Base-by-base conservation (phyloP, 2,888 invertebrate genomes). In the Lithophane ornitopus region DNA sequence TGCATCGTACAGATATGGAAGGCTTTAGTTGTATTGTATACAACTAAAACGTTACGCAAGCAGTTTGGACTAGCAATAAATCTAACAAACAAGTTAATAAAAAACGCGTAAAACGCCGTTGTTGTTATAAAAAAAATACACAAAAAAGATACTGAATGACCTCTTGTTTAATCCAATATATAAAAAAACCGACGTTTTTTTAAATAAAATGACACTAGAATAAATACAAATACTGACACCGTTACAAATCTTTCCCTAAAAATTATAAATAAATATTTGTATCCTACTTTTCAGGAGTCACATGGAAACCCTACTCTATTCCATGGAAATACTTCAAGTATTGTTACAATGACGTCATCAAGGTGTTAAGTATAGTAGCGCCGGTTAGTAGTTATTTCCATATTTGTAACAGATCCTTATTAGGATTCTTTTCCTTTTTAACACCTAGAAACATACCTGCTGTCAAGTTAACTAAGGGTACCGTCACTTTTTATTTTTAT, bases 261-360 rank as follows among this genome's bases (percentile, higher is more conserved):
- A 26, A n/a, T 3, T 0, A 16, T 0, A 16, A 9, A 39, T 16
- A 28, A 16, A 1, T 0, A 28, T 28, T 6, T 41, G 0, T 34
- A 19, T 61, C 69, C 49, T 22, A 14, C 1, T 0, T 63, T 59
- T 39, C 1, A 22, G 0, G 0, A 41, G 1, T 14, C 22, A 46
- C 19, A 6, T 76, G 81, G 76, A 22, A 11, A 52, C 70, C 69
- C 65, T 72, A 79, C 46, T 52, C 19, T 9, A 34, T 68, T 68
- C 19, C 22, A 52, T 49, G 22, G 11, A 76, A 74, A 54, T 67
- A 56, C 59, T 39, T 63, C 14, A 49, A 77, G 28, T 74, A 58
- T 79, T 58, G 70, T 76, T 71, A 70, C 67, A 58, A 46, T 85
- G 78, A 86, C 86, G 81, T 86, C 74, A 81, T 73, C 41, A 34